Conservation (phyloP, 1,140 invertebrate species). For the Cydia fagiglandana region DNA sequence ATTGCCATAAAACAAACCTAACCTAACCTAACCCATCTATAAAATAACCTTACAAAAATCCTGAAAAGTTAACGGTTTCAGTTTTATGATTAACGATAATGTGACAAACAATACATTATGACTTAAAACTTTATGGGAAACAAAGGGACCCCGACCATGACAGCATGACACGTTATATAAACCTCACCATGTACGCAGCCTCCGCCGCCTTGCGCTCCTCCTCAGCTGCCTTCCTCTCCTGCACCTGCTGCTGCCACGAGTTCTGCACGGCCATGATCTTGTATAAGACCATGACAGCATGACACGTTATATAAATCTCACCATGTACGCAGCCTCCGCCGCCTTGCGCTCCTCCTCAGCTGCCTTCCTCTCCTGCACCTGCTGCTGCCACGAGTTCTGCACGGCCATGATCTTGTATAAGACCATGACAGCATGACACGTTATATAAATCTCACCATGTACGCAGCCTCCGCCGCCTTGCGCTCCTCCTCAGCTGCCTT, state of each 20-base stretch:
- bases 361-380: conserved; percentile 85
- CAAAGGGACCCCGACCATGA: no score
- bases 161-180: no score
- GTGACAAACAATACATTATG: no score
- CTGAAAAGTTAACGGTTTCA: no score
- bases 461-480: conserved; percentile 82
- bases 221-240: conserved; percentile 84
- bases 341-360: conserved; percentile 81
- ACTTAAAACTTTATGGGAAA: no score
- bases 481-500: conserved; percentile 82
- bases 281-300: no score
- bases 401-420: conserved; percentile 82
- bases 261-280: conserved; percentile 87
- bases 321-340: conserved; percentile 82
- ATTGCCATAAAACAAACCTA: no score
- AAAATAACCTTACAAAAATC: no score
- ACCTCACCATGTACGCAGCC: conserved; percentile 77
- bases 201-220: conserved; percentile 82
- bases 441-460: conserved; percentile 58
- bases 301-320: conserved; percentile 32
- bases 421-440: no score
- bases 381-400: conserved; percentile 89
- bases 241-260: conserved; percentile 88
- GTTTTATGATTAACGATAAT: no score
- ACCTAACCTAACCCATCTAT: no score